A percentile compares a stretch with the other conserved stretches of the same genome.
phyloP scores from a whole-genome alignment of 2,113 vertebrate genomes.

The Rutilus rutilus region DNA sequence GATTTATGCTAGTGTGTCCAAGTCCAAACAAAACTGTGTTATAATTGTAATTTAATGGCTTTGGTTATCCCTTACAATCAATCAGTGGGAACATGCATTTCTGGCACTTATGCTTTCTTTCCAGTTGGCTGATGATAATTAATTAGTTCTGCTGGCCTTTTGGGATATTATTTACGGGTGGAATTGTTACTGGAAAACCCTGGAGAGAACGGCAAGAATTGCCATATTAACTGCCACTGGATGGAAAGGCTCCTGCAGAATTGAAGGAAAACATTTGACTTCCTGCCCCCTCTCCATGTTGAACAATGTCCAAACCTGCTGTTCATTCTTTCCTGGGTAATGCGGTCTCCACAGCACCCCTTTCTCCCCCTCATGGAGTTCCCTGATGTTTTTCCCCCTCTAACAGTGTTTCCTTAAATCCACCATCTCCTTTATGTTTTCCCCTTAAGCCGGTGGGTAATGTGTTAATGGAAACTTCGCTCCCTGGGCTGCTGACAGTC shows the following conservation, averaged over 20 bases:
- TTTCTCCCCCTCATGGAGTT: constrained; percentile 41
- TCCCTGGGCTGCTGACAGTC: constrained; percentile 48
- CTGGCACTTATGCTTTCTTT: neutral
- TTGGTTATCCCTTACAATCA: constrained; percentile 37
- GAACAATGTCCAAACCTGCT: constrained; percentile 64
- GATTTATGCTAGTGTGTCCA: constrained; percentile 12
- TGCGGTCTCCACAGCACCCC: constrained; percentile 55
- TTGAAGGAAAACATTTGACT: constrained; percentile 65
- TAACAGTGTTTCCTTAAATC: constrained; percentile 53
- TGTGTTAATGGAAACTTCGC: constrained; percentile 58
- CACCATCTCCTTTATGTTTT: constrained; percentile 48
- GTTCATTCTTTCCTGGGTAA: constrained; percentile 65
- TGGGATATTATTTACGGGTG: constrained; percentile 53
- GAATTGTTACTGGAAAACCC: constrained; percentile 50
- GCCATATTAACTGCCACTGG: constrained; percentile 61
- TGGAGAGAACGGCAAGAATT: constrained; percentile 43
- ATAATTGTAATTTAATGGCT: constrained; percentile 22
- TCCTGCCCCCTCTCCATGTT: constrained; percentile 63
- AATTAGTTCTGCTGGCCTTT: constrained; percentile 45
- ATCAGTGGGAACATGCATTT: constrained; percentile 35
- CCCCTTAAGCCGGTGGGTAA: constrained; percentile 41
- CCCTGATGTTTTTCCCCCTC: constrained; percentile 4
- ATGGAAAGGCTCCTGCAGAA: constrained; percentile 62
- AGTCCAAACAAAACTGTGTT: constrained; percentile 39
- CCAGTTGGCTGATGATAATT: constrained; percentile 41